Evolutionary conservation across 2,113 vertebrate genomes (phyloP), one percentile per base, ranked within the genome.

Genomic region (Sceloporus tristichus): DNA sequence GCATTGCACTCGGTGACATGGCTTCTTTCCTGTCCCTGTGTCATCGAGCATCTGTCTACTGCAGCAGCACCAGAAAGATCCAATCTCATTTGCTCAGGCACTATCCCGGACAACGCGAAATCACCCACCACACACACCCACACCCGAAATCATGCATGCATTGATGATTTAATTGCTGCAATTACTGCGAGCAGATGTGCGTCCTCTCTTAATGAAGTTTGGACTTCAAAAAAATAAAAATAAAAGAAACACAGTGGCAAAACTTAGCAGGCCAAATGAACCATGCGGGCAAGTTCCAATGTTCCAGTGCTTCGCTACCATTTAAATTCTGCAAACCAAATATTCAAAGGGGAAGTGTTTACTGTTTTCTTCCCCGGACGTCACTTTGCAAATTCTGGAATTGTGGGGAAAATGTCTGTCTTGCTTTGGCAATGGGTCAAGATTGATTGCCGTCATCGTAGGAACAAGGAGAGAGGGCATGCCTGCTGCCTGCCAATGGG

Each of bases 401-500:
- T 66, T 13, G 29, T 0, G 83, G 16, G 21, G 5, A 68, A 34
- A 81, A 54, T 88, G 40, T 62, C 80, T 2, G 11, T 1, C n/a
- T 25, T 16, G 38, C 7, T 7, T 29, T 73, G 59, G 85, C 59
- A 81, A 19, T 75, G 70, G 79, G 21, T 0, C 25, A 74, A 19
- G 87, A 6, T 5, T 42, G 2, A 25, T 19, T 27, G 1, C 75
- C 21, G 7, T 59, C 59, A 48, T 68, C 85, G 0, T 0, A 14
- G 70, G 0, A 10, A 40, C 53, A 78, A 87, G 68, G 4, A 1
- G 25, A 68, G 16, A 27, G 13, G 0, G 3, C 90, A 89, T 90
- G 91, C 87, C 79, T 14, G 1, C 74, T 65, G 80, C 85, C 87
- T 78, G 59, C 18, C 93, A n/a, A 18, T 62, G 16, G 59, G 13